Conservation (phyloP, 2,888 invertebrate species). For the Pardosa pseudoannulata region DNA sequence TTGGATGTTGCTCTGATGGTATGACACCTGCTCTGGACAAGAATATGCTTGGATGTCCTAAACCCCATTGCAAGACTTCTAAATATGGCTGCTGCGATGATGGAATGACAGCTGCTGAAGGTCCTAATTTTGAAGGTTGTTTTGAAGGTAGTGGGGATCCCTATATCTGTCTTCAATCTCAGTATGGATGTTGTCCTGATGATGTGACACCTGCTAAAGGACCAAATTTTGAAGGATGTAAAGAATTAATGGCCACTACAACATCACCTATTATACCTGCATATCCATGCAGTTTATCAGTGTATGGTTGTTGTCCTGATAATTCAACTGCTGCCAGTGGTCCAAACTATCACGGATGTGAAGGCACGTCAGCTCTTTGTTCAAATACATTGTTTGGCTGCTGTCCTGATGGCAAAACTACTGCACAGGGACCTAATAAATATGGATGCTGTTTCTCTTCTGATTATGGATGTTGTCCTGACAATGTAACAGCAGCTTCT, state of each 20-base stretch:
- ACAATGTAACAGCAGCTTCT: slow-evolving; percentile 76
- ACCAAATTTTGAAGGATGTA: slow-evolving; percentile 74
- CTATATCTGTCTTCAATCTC: slow-evolving; percentile 76
- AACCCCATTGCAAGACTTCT: slow-evolving; percentile 73
- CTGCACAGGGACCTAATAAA: slow-evolving; percentile 81
- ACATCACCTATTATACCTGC: slow-evolving; percentile 79
- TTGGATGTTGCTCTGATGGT: slow-evolving; percentile 91
- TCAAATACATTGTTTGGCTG: slow-evolving; percentile 80
- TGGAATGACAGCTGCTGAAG: slow-evolving; percentile 76
- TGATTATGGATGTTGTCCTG: slow-evolving; percentile 43
- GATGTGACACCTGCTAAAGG: slow-evolving; percentile 79
- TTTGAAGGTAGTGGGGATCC: slow-evolving; percentile 80
- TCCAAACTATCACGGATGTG: slow-evolving; percentile 82
- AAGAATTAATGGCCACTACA: too few species aligned
- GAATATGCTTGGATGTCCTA: slow-evolving; percentile 81
- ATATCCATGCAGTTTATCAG: slow-evolving; percentile 7
- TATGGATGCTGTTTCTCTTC: slow-evolving; percentile 70
- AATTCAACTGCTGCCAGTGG: slow-evolving; percentile 88
- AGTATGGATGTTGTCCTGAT: slow-evolving; percentile 89
- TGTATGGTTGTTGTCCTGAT: slow-evolving; percentile 86
- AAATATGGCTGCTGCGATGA: slow-evolving; percentile 76
- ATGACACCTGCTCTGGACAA: slow-evolving; percentile 79
- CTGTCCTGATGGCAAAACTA: slow-evolving; percentile 76
- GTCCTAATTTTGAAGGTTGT: slow-evolving; percentile 83
- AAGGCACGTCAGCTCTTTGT: slow-evolving; percentile 50